Percentiles rank a stretch among this genome's conserved stretches.
Evolutionary conservation across 1,140 invertebrate species (phyloP).

Genomic region (Drosophila serrata): DNA sequence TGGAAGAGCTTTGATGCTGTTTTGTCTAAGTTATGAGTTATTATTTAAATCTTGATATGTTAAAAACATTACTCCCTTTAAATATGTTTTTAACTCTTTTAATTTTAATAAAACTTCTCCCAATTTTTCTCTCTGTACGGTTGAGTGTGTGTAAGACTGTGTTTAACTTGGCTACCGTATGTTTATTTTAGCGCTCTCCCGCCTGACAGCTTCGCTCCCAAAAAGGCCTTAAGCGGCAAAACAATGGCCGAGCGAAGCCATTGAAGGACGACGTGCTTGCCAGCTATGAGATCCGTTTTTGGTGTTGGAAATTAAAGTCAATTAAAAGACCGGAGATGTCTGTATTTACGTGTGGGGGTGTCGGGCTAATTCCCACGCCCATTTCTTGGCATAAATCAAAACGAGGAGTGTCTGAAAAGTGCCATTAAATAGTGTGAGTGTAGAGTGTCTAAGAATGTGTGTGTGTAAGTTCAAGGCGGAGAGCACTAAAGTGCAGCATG

Average conservation of each 20-base stretch:
- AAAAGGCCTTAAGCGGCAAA: conserved; percentile 74
- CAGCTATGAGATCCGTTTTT: conserved; percentile 34
- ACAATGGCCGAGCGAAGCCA: conserved; percentile 65
- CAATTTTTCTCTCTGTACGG: not conserved
- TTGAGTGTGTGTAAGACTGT: conserved; percentile 37
- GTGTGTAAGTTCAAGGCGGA: conserved; percentile 30
- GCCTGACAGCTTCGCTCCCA: conserved; percentile 52
- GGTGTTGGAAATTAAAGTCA: conserved; percentile 79
- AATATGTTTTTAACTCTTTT: not conserved
- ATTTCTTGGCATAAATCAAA: conserved; percentile 64
- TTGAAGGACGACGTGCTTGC: conserved; percentile 43
- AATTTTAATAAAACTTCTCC: not conserved
- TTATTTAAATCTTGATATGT: too few relatives aligned
- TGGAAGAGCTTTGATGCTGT: too few relatives aligned
- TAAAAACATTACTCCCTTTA: not conserved
- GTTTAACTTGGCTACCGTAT: conserved; percentile 70
- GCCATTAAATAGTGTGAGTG: conserved; percentile 8
- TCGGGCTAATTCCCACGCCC: conserved; percentile 22
- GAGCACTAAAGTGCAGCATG: conserved; percentile 27
- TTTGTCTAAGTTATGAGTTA: too few relatives aligned
- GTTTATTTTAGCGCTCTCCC: conserved; percentile 69
- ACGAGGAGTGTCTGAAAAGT: conserved; percentile 40
- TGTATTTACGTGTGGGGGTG: conserved; percentile 22
- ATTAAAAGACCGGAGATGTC: conserved; percentile 65
- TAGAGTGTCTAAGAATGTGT: not conserved